These are phyloP conservation scores for Thunnus albacares DNA, from an alignment of 2,797 vertebrate genomes.

Conservation along the genomic window DNA sequence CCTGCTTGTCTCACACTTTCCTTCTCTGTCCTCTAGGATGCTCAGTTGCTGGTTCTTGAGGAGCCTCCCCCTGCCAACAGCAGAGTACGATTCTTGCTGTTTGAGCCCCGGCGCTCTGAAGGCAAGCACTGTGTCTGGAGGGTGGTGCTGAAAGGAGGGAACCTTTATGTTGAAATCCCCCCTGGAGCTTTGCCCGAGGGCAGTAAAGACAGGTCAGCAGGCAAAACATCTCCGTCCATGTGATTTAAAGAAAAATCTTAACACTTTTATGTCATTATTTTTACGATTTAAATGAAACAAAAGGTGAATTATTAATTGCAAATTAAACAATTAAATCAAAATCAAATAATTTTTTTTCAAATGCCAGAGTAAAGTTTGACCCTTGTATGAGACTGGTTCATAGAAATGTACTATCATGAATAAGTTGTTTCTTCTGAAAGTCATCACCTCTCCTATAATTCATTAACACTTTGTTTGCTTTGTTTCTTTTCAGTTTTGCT, in stretches of 20 bases:
- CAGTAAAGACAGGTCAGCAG: slow-evolving; percentile 94
- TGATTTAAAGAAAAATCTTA: neutral
- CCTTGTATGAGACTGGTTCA: neutral
- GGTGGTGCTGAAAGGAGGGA: slow-evolving; percentile 91
- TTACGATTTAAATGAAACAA: neutral
- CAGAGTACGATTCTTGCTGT: slow-evolving; percentile 93
- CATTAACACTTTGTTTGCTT: slow-evolving; percentile 13
- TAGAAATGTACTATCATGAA: neutral
- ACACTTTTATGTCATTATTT: neutral
- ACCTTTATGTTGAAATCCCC: slow-evolving; percentile 95
- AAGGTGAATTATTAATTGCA: neutral
- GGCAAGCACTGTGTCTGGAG: slow-evolving; percentile 93
- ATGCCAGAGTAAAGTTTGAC: neutral
- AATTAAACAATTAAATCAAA: neutral
- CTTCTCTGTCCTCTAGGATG: slow-evolving; percentile 84
- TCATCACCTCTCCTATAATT: neutral
- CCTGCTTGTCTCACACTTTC: neutral
- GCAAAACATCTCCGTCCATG: neutral
- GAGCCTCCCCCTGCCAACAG: slow-evolving; percentile 86
- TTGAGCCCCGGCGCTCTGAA: slow-evolving; percentile 92
- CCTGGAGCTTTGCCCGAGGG: slow-evolving; percentile 95
- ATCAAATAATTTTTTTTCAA: neutral
- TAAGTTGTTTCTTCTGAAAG: neutral
- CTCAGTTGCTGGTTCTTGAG: slow-evolving; percentile 97
- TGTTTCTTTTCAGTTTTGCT: slow-evolving; percentile 87